Percentiles rank a stretch among this genome's conserved stretches.
Evolutionary conservation across 1,140 invertebrate species (phyloP).

Genomic region (Potamilus streckersoni): DNA sequence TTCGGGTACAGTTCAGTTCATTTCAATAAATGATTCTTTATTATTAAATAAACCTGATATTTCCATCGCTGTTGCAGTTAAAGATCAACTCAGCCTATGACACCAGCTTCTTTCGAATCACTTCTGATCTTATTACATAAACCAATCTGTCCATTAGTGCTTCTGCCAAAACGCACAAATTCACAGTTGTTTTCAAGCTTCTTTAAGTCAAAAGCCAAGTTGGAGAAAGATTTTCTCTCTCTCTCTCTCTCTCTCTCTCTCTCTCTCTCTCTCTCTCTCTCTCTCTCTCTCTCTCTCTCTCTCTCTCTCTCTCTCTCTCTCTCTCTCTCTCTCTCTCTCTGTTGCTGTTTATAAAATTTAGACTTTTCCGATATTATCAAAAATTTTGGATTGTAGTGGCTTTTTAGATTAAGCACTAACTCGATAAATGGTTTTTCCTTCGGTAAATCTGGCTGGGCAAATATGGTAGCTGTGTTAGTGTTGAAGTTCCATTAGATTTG

Average conservation of each 20-base stretch:
- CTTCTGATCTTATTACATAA: conserved; percentile 1
- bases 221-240: not conserved
- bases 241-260: too few relatives aligned
- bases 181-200: not conserved
- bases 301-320: too few relatives aligned
- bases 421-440: too few relatives aligned
- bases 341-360: conserved; percentile 18
- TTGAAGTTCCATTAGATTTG: too few relatives aligned
- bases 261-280: too few relatives aligned
- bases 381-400: too few relatives aligned
- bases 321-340: not conserved
- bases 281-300: not conserved
- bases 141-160: conserved; percentile 3
- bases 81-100: conserved; percentile 11
- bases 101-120: conserved; percentile 5
- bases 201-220: conserved; percentile 10
- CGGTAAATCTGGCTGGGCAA: too few relatives aligned
- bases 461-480: too few relatives aligned
- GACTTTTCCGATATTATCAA: conserved; percentile 5
- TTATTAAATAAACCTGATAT: not conserved
- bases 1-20: too few relatives aligned
- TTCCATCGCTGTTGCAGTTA: conserved; percentile 3
- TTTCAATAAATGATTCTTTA: too few relatives aligned
- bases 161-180: conserved; percentile 2
- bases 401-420: too few relatives aligned